These are phyloP conservation scores for Psittacara wagleri DNA, from an alignment of 2,113 vertebrate genomes.

Conservation along the genomic window DNA sequence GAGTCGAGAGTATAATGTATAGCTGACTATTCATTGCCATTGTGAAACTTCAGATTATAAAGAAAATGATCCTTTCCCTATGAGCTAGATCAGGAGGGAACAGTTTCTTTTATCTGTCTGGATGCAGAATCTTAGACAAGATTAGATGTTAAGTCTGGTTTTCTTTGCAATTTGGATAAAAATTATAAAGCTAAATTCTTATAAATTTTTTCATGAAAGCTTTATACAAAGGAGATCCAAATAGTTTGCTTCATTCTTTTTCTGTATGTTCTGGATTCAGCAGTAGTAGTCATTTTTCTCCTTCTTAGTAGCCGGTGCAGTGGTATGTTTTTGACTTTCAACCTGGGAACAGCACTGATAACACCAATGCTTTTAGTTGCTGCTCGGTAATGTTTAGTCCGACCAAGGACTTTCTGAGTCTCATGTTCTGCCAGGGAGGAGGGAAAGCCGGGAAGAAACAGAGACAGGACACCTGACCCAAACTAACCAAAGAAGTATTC, in stretches of 20 bases:
- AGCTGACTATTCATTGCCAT: background rate
- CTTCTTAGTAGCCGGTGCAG: no score
- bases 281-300: no score
- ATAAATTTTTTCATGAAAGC: background rate
- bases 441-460: no score
- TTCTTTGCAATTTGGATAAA: background rate
- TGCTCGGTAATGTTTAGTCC: no score
- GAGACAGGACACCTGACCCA: no score
- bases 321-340: no score
- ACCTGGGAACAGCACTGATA: no score
- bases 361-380: no score
- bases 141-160: background rate
- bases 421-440: no score
- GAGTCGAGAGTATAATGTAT: background rate
- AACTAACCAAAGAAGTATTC: no score
- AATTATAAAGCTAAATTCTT: background rate
- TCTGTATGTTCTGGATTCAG: background rate
- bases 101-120: background rate
- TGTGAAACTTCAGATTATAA: background rate
- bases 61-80: background rate
- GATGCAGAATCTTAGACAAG: background rate
- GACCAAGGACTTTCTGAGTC: no score
- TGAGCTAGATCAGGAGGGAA: background rate
- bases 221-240: background rate
- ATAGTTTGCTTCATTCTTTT: background rate